Base-by-base conservation (phyloP, 2,797 vertebrate species). In the Cirrhinus mrigala region DNA sequence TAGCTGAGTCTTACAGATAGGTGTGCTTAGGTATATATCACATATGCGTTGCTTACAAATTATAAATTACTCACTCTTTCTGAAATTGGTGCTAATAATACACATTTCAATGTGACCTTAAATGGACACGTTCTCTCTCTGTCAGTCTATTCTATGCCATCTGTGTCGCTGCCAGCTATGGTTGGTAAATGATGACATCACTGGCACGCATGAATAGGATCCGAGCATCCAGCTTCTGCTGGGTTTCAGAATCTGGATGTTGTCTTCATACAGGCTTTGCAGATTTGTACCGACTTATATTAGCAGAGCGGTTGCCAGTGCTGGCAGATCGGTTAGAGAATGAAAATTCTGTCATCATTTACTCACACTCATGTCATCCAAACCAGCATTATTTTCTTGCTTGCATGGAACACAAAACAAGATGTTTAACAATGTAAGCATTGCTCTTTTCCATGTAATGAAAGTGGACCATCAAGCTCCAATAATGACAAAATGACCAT, bases 131-230 rank as follows among this genome's bases (percentile, higher is more conserved):
- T 58, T 71, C 29, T 20, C 50, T 54, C 62, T 71, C 68, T 46
- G 48, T 58, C 33, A 37, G 50, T 48, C 44, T 52, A 66, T 64
- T 86, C 54, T 62, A 78, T 86, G 81, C 81, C 54, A 62, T 70
- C 50, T 60, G 73, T 70, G 70, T 22, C n/a, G 60, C 85, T 78
- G 85, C 81, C 73, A 86, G 73, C 80, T 62, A 50, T 82, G 46
- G 69, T 52, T 46, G 84, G 37, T 66, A 64, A 56, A 81, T 54
- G 78, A 74, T 74, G 79, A 68, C 79, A 48, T 78, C 64, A 70
- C 52, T 80, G 84, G 50, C 60, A 76, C 22, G 74, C 71, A 76
- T 82, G 79, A 82, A 82, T 71, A 69, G 70, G 20, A 69, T 76
- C 82, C 20, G 9, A 76, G 22, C 58, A 83, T 83, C 60, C 56